phyloP scores from a whole-genome alignment of 2,888 invertebrate genomes.

The Torymus aiolomorphi region DNA sequence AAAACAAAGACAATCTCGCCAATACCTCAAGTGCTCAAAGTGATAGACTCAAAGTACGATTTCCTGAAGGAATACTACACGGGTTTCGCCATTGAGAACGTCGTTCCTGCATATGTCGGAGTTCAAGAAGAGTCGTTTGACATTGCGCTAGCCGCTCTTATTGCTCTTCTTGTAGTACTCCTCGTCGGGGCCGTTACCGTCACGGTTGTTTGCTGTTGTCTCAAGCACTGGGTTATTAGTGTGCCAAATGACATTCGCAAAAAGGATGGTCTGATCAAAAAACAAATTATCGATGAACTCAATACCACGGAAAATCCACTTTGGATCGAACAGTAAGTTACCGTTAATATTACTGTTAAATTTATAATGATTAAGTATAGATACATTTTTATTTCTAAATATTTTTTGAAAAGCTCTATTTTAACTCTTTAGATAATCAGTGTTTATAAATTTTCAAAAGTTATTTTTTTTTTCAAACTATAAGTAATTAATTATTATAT shows the following conservation, averaged over 20 bases:
- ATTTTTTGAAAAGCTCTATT: no score
- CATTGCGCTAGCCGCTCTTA: conserved; percentile 89
- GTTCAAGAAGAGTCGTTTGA: conserved; percentile 87
- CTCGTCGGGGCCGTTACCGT: conserved; percentile 92
- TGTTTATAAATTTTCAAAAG: no score
- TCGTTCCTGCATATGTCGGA: conserved; percentile 82
- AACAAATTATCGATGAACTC: conserved; percentile 89
- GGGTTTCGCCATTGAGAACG: conserved; percentile 85
- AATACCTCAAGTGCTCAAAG: conserved; percentile 86
- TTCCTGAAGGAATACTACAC: conserved; percentile 87
- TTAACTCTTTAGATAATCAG: no score
- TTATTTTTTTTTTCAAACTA: no score
- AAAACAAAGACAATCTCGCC: conserved; percentile 85
- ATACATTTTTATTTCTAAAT: no score
- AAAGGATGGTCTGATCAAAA: conserved; percentile 89
- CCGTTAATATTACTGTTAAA: not conserved
- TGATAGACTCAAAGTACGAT: conserved; percentile 90
- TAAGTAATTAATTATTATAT: no score
- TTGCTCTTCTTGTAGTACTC: conserved; percentile 89
- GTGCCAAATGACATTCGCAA: conserved; percentile 88
- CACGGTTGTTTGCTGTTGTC: conserved; percentile 90
- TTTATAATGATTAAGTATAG: no score
- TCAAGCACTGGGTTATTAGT: conserved; percentile 91
- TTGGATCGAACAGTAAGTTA: conserved; percentile 91
- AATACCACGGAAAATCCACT: conserved; percentile 94